Percentiles rank a stretch among this genome's conserved stretches.
Conservation (phyloP, 2,797 vertebrate genomes). For the Sciurus vulgaris region DNA sequence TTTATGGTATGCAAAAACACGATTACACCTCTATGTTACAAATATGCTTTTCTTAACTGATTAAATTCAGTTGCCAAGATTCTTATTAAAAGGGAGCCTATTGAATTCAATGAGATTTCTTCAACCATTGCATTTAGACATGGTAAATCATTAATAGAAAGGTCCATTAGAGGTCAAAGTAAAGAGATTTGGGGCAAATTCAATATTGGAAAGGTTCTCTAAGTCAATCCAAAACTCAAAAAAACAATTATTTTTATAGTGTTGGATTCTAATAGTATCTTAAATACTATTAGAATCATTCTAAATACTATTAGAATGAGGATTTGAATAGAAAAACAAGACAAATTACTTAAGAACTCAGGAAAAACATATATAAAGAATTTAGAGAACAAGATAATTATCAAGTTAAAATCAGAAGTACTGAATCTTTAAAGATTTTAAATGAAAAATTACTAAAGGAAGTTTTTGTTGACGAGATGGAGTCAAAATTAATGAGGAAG, state of each 20-base stretch:
- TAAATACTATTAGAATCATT: background rate
- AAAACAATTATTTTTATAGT: background rate
- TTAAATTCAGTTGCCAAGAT: background rate
- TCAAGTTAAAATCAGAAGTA: background rate
- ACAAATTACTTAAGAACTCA: conserved; percentile 14
- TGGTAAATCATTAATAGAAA: background rate
- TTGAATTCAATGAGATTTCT: background rate
- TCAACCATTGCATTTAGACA: background rate
- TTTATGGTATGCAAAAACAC: background rate
- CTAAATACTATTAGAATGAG: background rate
- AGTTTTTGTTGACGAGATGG: background rate
- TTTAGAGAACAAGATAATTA: background rate
- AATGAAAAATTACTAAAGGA: background rate
- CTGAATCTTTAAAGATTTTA: background rate
- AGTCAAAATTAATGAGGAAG: background rate
- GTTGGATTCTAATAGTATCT: background rate
- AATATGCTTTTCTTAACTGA: background rate
- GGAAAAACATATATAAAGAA: background rate
- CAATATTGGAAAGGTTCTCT: background rate
- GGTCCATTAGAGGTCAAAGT: background rate
- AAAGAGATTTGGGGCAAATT: background rate
- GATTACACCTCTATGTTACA: background rate
- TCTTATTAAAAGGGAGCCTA: background rate
- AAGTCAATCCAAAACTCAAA: background rate
- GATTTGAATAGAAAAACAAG: background rate